Evolutionary conservation across 2,888 invertebrate species (phyloP), one percentile per base, ranked within the genome.

Genomic region (Alloplasta piceator): DNA sequence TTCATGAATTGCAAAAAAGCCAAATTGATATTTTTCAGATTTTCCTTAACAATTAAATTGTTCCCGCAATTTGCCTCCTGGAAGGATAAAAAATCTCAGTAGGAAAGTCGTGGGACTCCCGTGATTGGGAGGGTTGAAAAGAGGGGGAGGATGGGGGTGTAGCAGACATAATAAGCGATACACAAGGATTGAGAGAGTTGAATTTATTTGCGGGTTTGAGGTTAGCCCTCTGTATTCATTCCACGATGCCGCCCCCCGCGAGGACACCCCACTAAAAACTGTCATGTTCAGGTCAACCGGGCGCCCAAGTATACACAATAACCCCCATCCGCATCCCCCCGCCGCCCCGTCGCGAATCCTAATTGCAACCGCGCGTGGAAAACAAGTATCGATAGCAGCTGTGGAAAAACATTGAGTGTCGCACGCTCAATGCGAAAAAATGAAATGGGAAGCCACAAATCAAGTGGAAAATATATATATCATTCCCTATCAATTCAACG

Each of bases 171-270:
- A 85, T 86, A 76, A 85, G 82, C 85, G 81, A 82, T 36, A 50
- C 39, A 63, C 86, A 86, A 87, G 83, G 82, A 26, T 26, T 1
- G 26, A 26, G 26, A 82, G 85, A 85, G 77, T 66, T 68, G 76
- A 85, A 89, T 90, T 89, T 86, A 89, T 89, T 88, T 88, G 89
- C 82, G 87, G 89, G 84, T 83, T 89, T 87, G 89, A 86, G 89
- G 88, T 86, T 26, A 82, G 80, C 86, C 89, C 87, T 85, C 83
- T 67, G 82, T 39, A 83, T 86, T 86, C 76, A 66, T 68, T 80
- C 52, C 72, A 56, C 77, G 55, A 68, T 26, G 14, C 26, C 16
- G n/a, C 61, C n/a, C 70, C 26, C 55, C 52, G 67, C 56, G 48
- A 60, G 56, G 16, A 39, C 55, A 71, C 86, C 87, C 86, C 82